Evolutionary conservation across 1,140 invertebrate genomes (phyloP).

Genomic region (Drosophila santomea): DNA sequence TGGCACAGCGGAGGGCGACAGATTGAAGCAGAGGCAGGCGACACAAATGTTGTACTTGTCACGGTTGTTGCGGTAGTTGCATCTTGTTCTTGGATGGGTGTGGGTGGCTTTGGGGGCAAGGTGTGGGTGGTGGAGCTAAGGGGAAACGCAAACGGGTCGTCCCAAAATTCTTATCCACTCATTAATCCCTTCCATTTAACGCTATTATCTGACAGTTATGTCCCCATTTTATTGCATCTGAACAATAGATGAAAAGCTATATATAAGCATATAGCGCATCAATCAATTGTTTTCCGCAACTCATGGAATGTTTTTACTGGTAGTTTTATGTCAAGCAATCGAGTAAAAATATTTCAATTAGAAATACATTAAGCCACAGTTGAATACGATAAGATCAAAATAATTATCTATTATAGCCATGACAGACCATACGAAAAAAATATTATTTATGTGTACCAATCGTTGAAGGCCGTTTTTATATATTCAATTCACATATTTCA

Average conservation of each 20-base stretch:
- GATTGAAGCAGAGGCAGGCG: slow-evolving; percentile 73
- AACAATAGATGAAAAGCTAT: slow-evolving; percentile 24
- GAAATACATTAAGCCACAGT: slow-evolving; percentile 50
- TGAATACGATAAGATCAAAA: slow-evolving; percentile 40
- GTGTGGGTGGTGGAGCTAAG: background rate
- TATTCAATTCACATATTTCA: slow-evolving; percentile 8
- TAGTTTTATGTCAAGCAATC: slow-evolving; percentile 33
- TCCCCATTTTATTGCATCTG: slow-evolving; percentile 34
- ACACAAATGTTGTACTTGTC: slow-evolving; percentile 82
- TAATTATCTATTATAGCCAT: slow-evolving; percentile 16
- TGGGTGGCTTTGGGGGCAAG: background rate
- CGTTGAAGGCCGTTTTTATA: background rate
- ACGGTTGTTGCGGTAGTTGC: slow-evolving; percentile 80
- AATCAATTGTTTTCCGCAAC: slow-evolving; percentile 61
- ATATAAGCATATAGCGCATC: slow-evolving; percentile 34
- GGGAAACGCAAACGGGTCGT: slow-evolving; percentile 37
- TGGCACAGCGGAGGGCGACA: slow-evolving; percentile 64
- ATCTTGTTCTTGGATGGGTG: slow-evolving; percentile 59
- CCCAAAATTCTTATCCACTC: slow-evolving; percentile 50
- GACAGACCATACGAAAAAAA: background rate
- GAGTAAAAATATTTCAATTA: slow-evolving; percentile 62
- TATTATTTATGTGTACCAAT: background rate
- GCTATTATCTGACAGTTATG: slow-evolving; percentile 47
- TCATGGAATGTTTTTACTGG: slow-evolving; percentile 31
- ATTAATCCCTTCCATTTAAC: slow-evolving; percentile 65